Conservation (phyloP, 2,888 invertebrate genomes). For the Hydriomena furcata region DNA sequence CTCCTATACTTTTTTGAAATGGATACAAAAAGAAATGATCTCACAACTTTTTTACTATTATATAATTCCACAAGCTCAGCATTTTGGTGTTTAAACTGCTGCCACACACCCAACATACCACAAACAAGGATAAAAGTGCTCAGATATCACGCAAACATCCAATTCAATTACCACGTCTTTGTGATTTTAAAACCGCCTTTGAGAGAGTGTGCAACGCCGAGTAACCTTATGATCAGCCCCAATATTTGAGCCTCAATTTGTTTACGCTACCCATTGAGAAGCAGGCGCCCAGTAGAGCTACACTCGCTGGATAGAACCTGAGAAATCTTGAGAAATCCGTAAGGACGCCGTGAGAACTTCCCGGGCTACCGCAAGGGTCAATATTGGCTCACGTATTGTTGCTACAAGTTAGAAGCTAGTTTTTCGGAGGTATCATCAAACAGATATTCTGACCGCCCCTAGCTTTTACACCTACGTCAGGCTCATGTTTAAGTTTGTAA, state of each 20-base stretch:
- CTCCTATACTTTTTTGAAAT: no score
- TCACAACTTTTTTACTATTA: no score
- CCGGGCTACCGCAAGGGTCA: slow-evolving; percentile 64
- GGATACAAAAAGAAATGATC: no score
- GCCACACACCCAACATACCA: slow-evolving; percentile 42
- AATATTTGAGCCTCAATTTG: slow-evolving; percentile 77
- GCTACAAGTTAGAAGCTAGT: slow-evolving; percentile 59
- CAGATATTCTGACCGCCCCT: slow-evolving; percentile 58
- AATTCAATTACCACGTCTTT: slow-evolving; percentile 77
- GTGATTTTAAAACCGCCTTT: slow-evolving; percentile 77
- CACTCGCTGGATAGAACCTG: slow-evolving; percentile 63
- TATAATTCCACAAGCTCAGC: not conserved
- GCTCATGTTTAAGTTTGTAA: slow-evolving; percentile 72
- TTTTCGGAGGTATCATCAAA: slow-evolving; percentile 61
- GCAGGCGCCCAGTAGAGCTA: slow-evolving; percentile 69
- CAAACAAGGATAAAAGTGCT: slow-evolving; percentile 69
- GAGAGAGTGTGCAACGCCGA: slow-evolving; percentile 46
- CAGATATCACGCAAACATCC: slow-evolving; percentile 69
- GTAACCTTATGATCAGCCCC: slow-evolving; percentile 69
- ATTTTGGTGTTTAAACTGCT: slow-evolving; percentile 18
- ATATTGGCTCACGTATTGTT: slow-evolving; percentile 70
- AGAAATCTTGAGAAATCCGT: slow-evolving; percentile 57
- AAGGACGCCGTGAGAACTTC: slow-evolving; percentile 77
- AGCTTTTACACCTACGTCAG: slow-evolving; percentile 77
- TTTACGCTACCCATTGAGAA: slow-evolving; percentile 60